Conservation (phyloP, 1,140 invertebrate genomes). For the Heliothis subflexa region DNA sequence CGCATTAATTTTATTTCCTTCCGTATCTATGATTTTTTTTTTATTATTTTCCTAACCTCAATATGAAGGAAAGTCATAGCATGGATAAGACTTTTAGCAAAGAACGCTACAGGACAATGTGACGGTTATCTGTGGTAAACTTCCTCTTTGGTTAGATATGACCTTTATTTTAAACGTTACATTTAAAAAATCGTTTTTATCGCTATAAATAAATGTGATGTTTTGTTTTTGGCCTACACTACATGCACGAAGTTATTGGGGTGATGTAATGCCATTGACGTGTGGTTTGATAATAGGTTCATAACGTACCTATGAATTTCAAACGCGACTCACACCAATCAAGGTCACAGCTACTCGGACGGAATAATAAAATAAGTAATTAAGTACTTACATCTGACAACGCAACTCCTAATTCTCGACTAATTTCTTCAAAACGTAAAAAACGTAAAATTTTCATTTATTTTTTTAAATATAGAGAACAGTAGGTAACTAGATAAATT, state of each 20-base stretch:
- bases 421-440: not conserved
- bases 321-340: constrained; percentile 63
- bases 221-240: constrained; percentile 33
- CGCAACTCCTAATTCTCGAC: not conserved
- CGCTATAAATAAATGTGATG: constrained; percentile 47
- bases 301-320: constrained; percentile 69
- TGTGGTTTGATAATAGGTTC: constrained; percentile 54
- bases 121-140: not conserved
- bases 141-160: not conserved
- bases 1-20: not conserved
- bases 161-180: not conserved
- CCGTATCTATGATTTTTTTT: too few relatives aligned
- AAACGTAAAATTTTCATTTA: not conserved
- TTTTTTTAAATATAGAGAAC: too few relatives aligned
- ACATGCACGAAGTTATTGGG: constrained; percentile 32
- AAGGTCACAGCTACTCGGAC: constrained; percentile 64
- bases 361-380: constrained; percentile 53
- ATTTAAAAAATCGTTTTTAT: not conserved
- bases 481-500: too few relatives aligned
- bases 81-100: constrained; percentile 13
- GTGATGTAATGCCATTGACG: constrained; percentile 67
- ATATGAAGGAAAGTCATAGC: constrained; percentile 17
- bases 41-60: not conserved
- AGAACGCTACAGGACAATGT: too few relatives aligned
- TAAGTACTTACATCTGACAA: not conserved